Base-by-base conservation (phyloP, 2,888 invertebrate species). In the Nezara viridula region DNA sequence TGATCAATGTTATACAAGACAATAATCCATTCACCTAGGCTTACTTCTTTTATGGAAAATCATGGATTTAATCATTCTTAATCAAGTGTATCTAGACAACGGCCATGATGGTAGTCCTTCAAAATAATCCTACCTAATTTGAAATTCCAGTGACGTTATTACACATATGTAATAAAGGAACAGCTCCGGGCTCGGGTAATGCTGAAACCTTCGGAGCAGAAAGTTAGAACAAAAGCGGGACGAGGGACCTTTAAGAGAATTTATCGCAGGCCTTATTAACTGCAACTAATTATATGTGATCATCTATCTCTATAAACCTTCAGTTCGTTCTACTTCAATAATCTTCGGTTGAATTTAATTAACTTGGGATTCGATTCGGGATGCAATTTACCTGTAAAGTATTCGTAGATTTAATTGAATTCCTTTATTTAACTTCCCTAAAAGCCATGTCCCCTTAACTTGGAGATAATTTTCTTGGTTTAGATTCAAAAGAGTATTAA, bases 341-440 rank as follows among this genome's bases (percentile, higher is more conserved):
- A n/a, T 55, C n/a, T n/a, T 55, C 55, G n/a, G n/a, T n/a, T 55
- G 55, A n/a, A n/a, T n/a, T 55, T 55, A 55, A 55, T 55, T 55
- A n/a, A 55, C n/a, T 55, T 2, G n/a, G 10, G n/a, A n/a, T 1
- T 55, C 55, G 55, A n/a, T 52, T 52, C 7, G 52, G 24, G 21
- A n/a, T 55, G 55, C 6, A 55, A 55, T 55, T n/a, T 12, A 55
- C n/a, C n/a, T n/a, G 10, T 55, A 55, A n/a, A n/a, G n/a, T 55
- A 55, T n/a, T n/a, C n/a, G 7, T 10, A 55, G 9, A n/a, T n/a
- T 24, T n/a, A n/a, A n/a, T 12, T 12, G 2, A 55, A 55, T 55
- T n/a, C n/a, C n/a, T 55, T 55, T 10, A 55, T n/a, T 55, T 24
- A 55, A 55, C n/a, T n/a, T 55, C 10, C 10, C 55, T n/a, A 55